Evolutionary conservation across 1,140 invertebrate genomes (phyloP).

Genomic region (Druon quercuslanigerum): DNA sequence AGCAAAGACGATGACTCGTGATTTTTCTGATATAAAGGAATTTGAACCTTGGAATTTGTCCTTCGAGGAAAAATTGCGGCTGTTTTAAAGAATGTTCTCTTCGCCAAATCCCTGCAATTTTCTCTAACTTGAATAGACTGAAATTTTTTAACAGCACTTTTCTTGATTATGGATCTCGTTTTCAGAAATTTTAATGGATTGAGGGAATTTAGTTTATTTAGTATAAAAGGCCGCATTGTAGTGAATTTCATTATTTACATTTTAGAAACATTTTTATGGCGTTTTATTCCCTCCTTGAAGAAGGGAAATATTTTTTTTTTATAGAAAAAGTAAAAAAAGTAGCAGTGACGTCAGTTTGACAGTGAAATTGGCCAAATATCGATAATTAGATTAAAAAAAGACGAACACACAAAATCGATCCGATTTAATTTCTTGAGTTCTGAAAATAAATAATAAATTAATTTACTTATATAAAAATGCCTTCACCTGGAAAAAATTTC

Average conservation of each 20-base stretch:
- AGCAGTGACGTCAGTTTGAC: background rate
- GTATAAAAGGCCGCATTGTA: background rate
- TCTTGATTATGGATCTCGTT: background rate
- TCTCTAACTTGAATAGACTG: background rate
- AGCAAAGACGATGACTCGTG: background rate
- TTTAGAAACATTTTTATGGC: background rate
- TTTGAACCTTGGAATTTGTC: background rate
- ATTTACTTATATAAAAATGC: too few relatives aligned
- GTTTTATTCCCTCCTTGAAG: background rate
- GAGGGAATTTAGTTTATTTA: background rate
- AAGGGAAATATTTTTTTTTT: background rate
- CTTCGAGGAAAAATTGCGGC: background rate
- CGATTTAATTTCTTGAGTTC: too few relatives aligned
- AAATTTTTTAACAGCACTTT: background rate
- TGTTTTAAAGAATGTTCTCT: background rate
- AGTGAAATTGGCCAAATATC: too few relatives aligned
- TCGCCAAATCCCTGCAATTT: background rate
- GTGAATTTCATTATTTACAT: background rate
- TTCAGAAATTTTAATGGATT: background rate
- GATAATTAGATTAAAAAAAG: too few relatives aligned
- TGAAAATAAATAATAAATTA: too few relatives aligned
- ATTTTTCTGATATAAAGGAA: background rate
- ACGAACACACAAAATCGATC: too few relatives aligned
- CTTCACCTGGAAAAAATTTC: too few relatives aligned
- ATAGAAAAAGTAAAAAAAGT: background rate